phyloP scores from a whole-genome alignment of 2,888 invertebrate species.

The Tigriopus californicus region DNA sequence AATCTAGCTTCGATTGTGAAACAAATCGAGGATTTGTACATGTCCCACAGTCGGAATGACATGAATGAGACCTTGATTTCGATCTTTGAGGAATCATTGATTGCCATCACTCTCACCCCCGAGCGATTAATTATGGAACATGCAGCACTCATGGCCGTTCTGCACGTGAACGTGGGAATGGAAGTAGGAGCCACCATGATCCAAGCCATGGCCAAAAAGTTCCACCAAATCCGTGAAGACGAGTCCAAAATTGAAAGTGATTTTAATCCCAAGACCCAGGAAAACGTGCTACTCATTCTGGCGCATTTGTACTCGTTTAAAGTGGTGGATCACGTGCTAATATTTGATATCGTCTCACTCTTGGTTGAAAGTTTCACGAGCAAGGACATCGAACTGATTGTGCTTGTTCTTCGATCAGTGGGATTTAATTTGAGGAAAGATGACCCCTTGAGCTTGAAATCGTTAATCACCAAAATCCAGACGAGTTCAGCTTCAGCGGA shows the following conservation, averaged over 20 bases:
- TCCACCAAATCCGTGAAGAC: conserved; percentile 35
- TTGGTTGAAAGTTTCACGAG: conserved; percentile 44
- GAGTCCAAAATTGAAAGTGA: conserved; percentile 28
- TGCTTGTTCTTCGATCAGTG: conserved; percentile 51
- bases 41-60: conserved; percentile 55
- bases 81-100: conserved; percentile 48
- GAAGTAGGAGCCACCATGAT: conserved; percentile 75
- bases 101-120: conserved; percentile 15
- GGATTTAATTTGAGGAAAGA: conserved; percentile 73
- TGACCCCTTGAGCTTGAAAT: conserved; percentile 57
- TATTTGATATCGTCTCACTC: conserved; percentile 57
- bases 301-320: conserved; percentile 73
- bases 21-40: conserved; percentile 59
- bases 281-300: conserved; percentile 57
- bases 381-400: conserved; percentile 64
- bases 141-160: conserved; percentile 54
- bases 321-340: conserved; percentile 53
- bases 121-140: conserved; percentile 47
- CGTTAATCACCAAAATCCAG: conserved; percentile 30
- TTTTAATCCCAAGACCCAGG: conserved; percentile 54
- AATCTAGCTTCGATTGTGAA: conserved; percentile 66
- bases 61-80: conserved; percentile 54
- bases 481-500: conserved; percentile 27
- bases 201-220: conserved; percentile 47
- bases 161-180: conserved; percentile 74